Evolutionary conservation across 2,113 vertebrate genomes (phyloP).

Genomic region (Tragelaphus scriptus): DNA sequence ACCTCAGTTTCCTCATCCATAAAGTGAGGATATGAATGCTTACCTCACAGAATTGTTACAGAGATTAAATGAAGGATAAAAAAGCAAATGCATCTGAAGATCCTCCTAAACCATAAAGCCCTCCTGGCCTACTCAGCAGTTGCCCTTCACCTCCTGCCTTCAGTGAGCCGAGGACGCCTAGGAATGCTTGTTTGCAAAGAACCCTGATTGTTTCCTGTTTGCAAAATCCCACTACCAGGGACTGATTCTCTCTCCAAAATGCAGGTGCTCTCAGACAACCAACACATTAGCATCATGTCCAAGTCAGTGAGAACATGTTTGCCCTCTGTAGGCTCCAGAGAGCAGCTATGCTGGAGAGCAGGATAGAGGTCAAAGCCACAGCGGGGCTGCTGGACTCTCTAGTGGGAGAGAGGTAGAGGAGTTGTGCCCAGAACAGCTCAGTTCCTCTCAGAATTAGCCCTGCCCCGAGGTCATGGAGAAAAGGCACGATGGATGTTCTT

Average conservation of each 20-base stretch:
- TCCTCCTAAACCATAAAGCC: not conserved
- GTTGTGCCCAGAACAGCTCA: fast-evolving
- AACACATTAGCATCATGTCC: not conserved
- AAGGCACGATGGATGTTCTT: not conserved
- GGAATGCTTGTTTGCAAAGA: not conserved
- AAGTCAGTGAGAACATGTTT: not conserved
- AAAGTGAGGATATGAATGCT: not conserved
- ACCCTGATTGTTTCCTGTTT: not conserved
- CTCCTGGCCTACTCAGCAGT: not conserved
- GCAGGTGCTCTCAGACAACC: not conserved
- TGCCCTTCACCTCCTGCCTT: not conserved
- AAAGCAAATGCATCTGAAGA: not conserved
- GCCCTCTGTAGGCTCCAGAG: not conserved
- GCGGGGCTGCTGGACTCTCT: not conserved
- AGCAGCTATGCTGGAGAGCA: not conserved
- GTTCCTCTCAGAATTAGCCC: not conserved
- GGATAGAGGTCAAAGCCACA: not conserved
- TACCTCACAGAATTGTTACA: not conserved
- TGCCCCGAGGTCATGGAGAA: not conserved
- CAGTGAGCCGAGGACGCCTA: fast-evolving
- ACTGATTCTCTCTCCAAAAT: not conserved
- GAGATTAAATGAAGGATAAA: not conserved
- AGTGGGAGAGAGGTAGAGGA: not conserved
- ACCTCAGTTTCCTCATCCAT: not conserved
- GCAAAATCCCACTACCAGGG: not conserved